Evolutionary conservation across 2,113 vertebrate genomes (phyloP).

Genomic region (Athene noctua): DNA sequence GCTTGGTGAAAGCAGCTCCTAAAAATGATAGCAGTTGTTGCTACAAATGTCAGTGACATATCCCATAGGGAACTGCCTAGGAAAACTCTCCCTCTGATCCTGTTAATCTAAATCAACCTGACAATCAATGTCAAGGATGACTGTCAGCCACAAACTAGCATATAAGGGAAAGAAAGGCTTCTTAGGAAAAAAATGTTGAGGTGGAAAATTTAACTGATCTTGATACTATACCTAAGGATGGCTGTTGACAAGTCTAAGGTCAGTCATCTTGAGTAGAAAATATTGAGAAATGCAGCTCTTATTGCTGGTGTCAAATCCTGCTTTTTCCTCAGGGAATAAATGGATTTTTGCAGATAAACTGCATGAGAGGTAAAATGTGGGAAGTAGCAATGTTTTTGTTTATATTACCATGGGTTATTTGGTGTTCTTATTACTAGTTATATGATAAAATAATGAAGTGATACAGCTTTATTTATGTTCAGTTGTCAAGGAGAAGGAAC

Average conservation of each 20-base stretch:
- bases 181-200: not conserved
- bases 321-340: not conserved
- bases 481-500: not conserved
- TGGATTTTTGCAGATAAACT: not conserved
- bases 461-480: not conserved
- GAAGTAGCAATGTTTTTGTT: not conserved
- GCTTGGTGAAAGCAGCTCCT: not conserved
- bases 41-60: conserved; percentile 10
- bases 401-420: not conserved
- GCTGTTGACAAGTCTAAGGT: not conserved
- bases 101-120: conserved; percentile 39
- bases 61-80: not conserved
- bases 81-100: conserved; percentile 18
- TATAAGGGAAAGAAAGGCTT: not conserved
- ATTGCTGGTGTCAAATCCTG: not conserved
- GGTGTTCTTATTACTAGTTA: not conserved
- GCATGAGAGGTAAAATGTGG: not conserved
- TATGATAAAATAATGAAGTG: not conserved
- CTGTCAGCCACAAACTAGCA: not conserved
- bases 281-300: not conserved
- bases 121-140: conserved; percentile 43
- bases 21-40: not conserved
- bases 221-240: not conserved
- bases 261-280: not conserved
- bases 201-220: not conserved